Percentiles rank a stretch among this genome's conserved stretches.
These are phyloP conservation scores for Scleropages formosus DNA, from an alignment of 2,797 vertebrate species.

Conservation along the genomic window DNA sequence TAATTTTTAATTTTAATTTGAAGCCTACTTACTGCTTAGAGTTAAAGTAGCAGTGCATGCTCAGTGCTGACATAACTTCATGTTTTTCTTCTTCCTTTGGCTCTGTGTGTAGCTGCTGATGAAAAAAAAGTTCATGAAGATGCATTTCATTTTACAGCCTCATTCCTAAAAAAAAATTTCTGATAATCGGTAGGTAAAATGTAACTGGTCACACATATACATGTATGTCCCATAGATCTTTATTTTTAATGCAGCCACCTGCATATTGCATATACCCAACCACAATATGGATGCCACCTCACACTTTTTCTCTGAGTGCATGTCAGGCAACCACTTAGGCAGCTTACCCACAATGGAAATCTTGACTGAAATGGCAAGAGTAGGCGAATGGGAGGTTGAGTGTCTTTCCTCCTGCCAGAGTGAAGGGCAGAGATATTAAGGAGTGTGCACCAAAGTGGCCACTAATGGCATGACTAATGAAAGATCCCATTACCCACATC, in stretches of 20 bases:
- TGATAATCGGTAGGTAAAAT: background rate
- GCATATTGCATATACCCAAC: background rate
- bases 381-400: slow-evolving; percentile 50
- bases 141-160: background rate
- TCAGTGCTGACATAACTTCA: slow-evolving; percentile 1
- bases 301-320: background rate
- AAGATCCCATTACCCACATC: slow-evolving; percentile 60
- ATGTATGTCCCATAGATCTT: background rate
- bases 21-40: no score
- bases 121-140: background rate
- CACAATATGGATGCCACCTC: background rate
- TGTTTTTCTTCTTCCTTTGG: background rate
- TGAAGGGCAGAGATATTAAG: slow-evolving; percentile 50
- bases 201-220: background rate
- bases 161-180: background rate
- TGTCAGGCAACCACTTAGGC: background rate
- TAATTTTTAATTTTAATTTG: slow-evolving; percentile 15
- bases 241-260: background rate
- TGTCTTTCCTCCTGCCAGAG: slow-evolving; percentile 55
- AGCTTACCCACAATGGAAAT: background rate
- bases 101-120: background rate
- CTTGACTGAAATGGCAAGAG: slow-evolving; percentile 17
- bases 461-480: slow-evolving; percentile 64
- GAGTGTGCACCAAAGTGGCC: slow-evolving; percentile 56
- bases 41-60: background rate